Percentiles rank a stretch among this genome's conserved stretches.
phyloP scores from a whole-genome alignment of 2,888 invertebrate genomes.

The Tinea pellionella region DNA sequence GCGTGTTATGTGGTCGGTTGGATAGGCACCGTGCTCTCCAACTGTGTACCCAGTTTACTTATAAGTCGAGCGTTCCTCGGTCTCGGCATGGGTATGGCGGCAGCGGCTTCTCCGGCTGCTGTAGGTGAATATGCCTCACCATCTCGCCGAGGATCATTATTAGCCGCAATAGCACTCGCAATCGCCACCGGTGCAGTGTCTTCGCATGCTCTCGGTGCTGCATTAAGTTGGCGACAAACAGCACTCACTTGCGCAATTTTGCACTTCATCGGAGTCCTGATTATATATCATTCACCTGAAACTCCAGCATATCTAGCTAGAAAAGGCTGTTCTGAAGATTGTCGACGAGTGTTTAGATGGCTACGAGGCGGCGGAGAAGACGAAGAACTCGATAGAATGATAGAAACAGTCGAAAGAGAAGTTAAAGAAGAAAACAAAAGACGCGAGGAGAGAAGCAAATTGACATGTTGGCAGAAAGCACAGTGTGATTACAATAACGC shows the following conservation, averaged over 20 bases:
- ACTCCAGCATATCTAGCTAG: slow-evolving; percentile 73
- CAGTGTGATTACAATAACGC: background rate
- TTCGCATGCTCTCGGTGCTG: slow-evolving; percentile 71
- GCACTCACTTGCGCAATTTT: slow-evolving; percentile 53
- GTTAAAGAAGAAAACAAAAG: slow-evolving; percentile 19
- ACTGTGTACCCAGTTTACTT: slow-evolving; percentile 35
- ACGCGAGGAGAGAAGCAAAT: background rate
- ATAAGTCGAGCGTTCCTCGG: slow-evolving; percentile 45
- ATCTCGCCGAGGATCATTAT: slow-evolving; percentile 66
- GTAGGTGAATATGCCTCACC: slow-evolving; percentile 67
- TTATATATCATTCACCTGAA: slow-evolving; percentile 60
- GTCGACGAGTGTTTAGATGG: slow-evolving; percentile 64
- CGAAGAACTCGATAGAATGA: slow-evolving; percentile 42
- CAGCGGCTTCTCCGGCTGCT: slow-evolving; percentile 54
- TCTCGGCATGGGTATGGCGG: slow-evolving; percentile 60
- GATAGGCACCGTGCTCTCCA: slow-evolving; percentile 48
- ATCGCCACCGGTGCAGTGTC: slow-evolving; percentile 68
- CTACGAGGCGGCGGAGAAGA: slow-evolving; percentile 57
- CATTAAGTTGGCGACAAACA: slow-evolving; percentile 62
- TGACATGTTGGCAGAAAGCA: background rate
- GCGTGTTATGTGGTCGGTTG: slow-evolving; percentile 59
- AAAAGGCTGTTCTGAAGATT: slow-evolving; percentile 61
- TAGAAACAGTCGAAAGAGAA: slow-evolving; percentile 35
- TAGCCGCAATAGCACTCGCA: slow-evolving; percentile 64
- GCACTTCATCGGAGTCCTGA: slow-evolving; percentile 47